A percentile compares a stretch with the other conserved stretches of the same genome.
These are phyloP conservation scores for Athalia rosae DNA, from an alignment of 2,888 invertebrate genomes.

Conservation along the genomic window DNA sequence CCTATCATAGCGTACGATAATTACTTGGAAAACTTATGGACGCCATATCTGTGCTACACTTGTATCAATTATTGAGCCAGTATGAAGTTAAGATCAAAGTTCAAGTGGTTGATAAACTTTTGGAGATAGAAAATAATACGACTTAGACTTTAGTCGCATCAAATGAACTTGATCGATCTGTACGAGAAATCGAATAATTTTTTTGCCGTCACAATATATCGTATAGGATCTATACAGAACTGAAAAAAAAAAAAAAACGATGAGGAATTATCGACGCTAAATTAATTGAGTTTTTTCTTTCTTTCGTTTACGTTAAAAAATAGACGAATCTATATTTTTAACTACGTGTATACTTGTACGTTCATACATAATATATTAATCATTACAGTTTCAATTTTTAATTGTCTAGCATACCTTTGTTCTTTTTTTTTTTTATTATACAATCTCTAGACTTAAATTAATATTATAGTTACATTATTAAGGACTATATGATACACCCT, in stretches of 20 bases:
- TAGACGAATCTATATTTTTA: slow-evolving; percentile 7
- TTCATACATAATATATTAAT: background rate
- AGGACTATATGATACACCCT: no score
- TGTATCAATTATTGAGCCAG: background rate
- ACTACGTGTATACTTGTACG: background rate
- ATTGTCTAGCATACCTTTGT: no score
- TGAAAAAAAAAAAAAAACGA: background rate
- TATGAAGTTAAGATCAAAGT: slow-evolving; percentile 9
- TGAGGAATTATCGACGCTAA: background rate
- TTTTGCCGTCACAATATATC: background rate
- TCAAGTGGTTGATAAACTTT: slow-evolving; percentile 20
- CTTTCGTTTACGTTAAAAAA: background rate
- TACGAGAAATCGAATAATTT: background rate
- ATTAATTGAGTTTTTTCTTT: slow-evolving; percentile 8
- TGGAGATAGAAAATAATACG: slow-evolving; percentile 34
- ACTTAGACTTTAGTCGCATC: slow-evolving; percentile 1
- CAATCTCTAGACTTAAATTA: no score
- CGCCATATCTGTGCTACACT: no score
- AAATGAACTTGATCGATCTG: background rate
- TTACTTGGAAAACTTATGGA: no score
- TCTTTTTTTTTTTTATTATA: no score
- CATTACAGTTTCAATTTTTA: background rate
- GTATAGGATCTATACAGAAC: slow-evolving; percentile 40
- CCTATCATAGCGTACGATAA: no score
- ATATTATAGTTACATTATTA: no score